These are phyloP conservation scores for Zootermopsis nevadensis DNA, from an alignment of 2,888 invertebrate genomes.

Conservation along the genomic window DNA sequence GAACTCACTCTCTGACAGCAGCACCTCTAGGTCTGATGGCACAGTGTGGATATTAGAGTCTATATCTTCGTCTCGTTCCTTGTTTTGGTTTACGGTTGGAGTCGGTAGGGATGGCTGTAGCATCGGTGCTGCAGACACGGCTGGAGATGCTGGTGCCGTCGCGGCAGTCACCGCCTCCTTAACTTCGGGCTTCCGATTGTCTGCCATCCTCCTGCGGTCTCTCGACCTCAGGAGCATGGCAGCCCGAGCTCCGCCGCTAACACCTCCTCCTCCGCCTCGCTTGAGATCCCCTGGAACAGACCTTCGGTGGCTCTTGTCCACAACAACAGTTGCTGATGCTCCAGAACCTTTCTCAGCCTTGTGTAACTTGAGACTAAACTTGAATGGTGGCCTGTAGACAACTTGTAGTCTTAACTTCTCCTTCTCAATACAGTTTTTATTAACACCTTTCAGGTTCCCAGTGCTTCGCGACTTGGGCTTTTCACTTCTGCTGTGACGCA, in stretches of 20 bases:
- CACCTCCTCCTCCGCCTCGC: slow-evolving; percentile 10
- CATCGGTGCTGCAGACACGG: slow-evolving; percentile 21
- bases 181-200: slow-evolving; percentile 9
- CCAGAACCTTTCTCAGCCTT: slow-evolving; percentile 71
- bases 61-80: slow-evolving; percentile 59
- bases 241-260: slow-evolving; percentile 62
- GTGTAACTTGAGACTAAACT: slow-evolving; percentile 83
- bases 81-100: slow-evolving; percentile 4
- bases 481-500: neutral
- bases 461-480: slow-evolving; percentile 74
- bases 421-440: slow-evolving; percentile 57
- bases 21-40: slow-evolving; percentile 71
- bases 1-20: slow-evolving; percentile 70
- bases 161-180: slow-evolving; percentile 4
- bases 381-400: slow-evolving; percentile 88
- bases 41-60: slow-evolving; percentile 72
- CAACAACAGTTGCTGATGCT: slow-evolving; percentile 64
- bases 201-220: slow-evolving; percentile 43
- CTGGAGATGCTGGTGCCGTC: slow-evolving; percentile 20
- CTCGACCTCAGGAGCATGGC: slow-evolving; percentile 45
- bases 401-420: slow-evolving; percentile 82
- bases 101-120: slow-evolving; percentile 37
- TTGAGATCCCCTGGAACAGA: slow-evolving; percentile 24
- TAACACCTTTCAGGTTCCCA: slow-evolving; percentile 71
- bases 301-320: slow-evolving; percentile 60